Evolutionary conservation across 2,888 invertebrate genomes (phyloP).

Genomic region (Drosophila phalerata): DNA sequence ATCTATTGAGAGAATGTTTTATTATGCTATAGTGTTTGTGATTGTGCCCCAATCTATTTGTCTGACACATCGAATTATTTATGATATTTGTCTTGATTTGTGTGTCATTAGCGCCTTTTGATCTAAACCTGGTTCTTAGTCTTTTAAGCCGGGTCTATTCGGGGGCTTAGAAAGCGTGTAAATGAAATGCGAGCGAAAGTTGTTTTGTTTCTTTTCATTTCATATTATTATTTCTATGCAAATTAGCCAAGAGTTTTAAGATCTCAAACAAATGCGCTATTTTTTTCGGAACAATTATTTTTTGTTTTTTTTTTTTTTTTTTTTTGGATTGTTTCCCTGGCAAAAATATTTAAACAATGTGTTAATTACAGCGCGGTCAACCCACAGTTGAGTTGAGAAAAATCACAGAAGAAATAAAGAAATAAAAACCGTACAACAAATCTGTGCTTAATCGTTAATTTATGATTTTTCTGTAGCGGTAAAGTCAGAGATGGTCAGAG

Average conservation of each 20-base stretch:
- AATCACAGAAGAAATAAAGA: slow-evolving; percentile 13
- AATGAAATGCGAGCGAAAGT: slow-evolving; percentile 59
- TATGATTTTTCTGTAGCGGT: slow-evolving; percentile 73
- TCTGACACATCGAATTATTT: slow-evolving; percentile 32
- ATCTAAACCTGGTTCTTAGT: slow-evolving; percentile 30
- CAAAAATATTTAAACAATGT: slow-evolving; percentile 67
- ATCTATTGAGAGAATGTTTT: slow-evolving; percentile 12
- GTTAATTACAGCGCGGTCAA: slow-evolving; percentile 66
- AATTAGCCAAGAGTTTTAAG: slow-evolving; percentile 54
- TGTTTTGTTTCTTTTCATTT: slow-evolving; percentile 42
- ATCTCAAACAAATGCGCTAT: slow-evolving; percentile 13
- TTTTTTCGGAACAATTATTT: slow-evolving; percentile 50
- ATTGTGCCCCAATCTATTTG: slow-evolving; percentile 15
- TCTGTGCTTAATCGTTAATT: slow-evolving; percentile 79
- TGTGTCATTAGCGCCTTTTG: slow-evolving; percentile 57
- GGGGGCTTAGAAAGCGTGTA: slow-evolving; percentile 58
- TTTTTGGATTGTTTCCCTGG: slow-evolving; percentile 4
- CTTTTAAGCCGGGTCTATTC: slow-evolving; percentile 4
- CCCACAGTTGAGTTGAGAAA: slow-evolving; percentile 21
- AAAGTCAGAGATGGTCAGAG: slow-evolving; percentile 41
- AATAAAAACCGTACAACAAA: slow-evolving; percentile 63
- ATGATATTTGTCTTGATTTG: slow-evolving; percentile 49
- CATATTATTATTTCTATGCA: slow-evolving; percentile 68
- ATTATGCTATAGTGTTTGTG: neutral
- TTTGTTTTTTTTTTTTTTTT: slow-evolving; percentile 20